Base-by-base conservation (phyloP, 2,888 invertebrate genomes). In the Eudasyphora cyanicolor region DNA sequence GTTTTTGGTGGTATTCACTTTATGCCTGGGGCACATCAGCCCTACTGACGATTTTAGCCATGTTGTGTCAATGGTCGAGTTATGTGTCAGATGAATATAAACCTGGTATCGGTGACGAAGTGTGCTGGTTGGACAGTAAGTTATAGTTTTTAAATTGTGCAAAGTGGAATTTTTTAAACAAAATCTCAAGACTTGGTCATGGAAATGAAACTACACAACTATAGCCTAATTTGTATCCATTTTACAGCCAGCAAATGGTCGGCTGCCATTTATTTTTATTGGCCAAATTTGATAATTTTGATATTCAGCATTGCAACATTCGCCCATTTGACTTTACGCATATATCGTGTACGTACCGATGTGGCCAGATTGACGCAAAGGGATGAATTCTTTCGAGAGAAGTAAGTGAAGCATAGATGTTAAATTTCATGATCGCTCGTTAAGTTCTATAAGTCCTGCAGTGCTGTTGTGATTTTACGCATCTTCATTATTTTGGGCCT, bases 401-500 rank as follows among this genome's bases (percentile, higher is more conserved):
- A 67, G 76, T 76, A 24, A 67, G 67, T 67, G 7, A 51, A 21
- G n/a, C 45, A 45, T 8, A 35, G 35, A 35, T 5, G 6, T 5
- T 35, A 35, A 35, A 7, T 35, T 35, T 35, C 5, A 35, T 7
- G 35, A 35, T 7, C 5, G 35, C 35, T 35, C 10, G 10, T 5
- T 10, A 35, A n/a, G 35, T 35, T 35, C 10, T 5, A 35, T 7
- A 12, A 38, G 14, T 4, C 19, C 71, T 38, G 21, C 54, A 97
- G 97, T 90, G 96, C 95, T 90, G 94, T 94, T 38, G 92, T 97
- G 2, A 97, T 97, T 89, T 88, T 96, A 86, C 97, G 97, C 88
- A 92, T 97, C 24, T 38, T 32, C 42, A 93, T 97, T 87, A 95
- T 96, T 32, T 97, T 97, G 96, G 97, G 97, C 0, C 94, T 96